Evolutionary conservation across 2,797 vertebrate genomes (phyloP), one percentile per base, ranked within the genome.

Genomic region (Gymnothorax javanicus): DNA sequence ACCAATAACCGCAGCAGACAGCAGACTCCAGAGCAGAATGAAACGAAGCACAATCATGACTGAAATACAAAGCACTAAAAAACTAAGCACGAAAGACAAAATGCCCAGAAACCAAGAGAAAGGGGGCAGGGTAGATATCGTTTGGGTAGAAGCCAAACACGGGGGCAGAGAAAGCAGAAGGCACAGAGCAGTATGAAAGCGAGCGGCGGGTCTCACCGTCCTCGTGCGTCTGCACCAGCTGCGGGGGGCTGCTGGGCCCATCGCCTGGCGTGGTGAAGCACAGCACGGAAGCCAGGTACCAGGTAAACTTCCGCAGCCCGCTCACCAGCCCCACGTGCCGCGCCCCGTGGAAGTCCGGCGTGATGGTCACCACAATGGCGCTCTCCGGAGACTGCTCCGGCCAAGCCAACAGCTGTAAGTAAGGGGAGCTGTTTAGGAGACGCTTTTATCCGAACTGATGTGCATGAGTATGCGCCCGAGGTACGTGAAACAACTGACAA

Each of bases 251-350:
- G 0, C 94, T 95, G 0, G 98, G 98, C 9, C 98, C 98, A 0
- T 99, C 97, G 0, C 98, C 98, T 0, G 98, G 98, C 0, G 98
- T 99, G 52, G 98, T 99, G 92, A 99, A 99, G 87, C 98, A 99
- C 85, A 99, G 96, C 33, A 96, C 96, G 0, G 97, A 97, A 0
- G 97, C 95, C 6, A 96, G 95, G 92, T 99, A 99, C 83, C 95
- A 90, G 5, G 97, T 97, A 90, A 98, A 99, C 88, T 99, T 99
- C 93, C 90, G 96, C 90, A 99, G 94, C 87, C 95, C 96, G 0
- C 92, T 95, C 90, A 99, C 96, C 87, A 95, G 94, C n/a, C 97
- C 98, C 0, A 96, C 96, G 90, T 99, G 98, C 8, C 95, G 95
- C 23, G 96, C 95, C 0, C 98, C 97, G 0, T 98, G 98, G 93